Evolutionary conservation across 2,797 vertebrate genomes (phyloP).

Genomic region (Amblyraja radiata): DNA sequence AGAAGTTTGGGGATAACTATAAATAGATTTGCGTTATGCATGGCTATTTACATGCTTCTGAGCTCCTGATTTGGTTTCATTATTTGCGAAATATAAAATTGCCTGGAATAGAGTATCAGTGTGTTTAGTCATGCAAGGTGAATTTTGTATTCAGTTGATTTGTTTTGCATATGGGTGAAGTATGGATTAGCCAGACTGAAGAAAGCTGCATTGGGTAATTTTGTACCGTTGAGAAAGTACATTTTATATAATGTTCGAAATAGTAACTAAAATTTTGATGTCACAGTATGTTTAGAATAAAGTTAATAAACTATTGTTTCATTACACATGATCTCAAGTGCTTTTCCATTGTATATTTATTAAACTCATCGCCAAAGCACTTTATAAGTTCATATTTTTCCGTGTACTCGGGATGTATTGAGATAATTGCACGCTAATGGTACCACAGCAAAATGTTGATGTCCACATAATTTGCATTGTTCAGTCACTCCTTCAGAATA

Average conservation of each 20-base stretch:
- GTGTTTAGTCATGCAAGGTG: not conserved
- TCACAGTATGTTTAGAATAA: not conserved
- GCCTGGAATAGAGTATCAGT: not conserved
- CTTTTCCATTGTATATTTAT: not conserved
- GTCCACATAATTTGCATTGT: not conserved
- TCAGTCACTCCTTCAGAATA: constrained; percentile 21
- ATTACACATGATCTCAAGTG: not conserved
- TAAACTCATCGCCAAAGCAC: not conserved
- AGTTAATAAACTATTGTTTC: not conserved
- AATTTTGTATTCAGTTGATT: not conserved
- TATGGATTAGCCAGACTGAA: not conserved
- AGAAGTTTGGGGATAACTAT: not conserved
- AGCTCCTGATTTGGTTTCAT: not conserved
- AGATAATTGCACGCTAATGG: not conserved
- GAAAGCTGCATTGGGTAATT: not conserved
- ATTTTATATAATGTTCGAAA: too few species aligned
- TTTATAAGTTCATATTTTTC: not conserved
- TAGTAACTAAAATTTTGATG: not conserved
- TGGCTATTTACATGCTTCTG: not conserved
- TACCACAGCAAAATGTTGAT: not conserved
- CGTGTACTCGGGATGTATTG: not conserved
- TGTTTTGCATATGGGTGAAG: not conserved
- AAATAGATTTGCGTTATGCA: not conserved
- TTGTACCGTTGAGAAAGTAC: not conserved
- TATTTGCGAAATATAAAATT: not conserved